Evolutionary conservation across 2,888 invertebrate genomes (phyloP), one percentile per base, ranked within the genome.

Genomic region (Malacosoma neustria): DNA sequence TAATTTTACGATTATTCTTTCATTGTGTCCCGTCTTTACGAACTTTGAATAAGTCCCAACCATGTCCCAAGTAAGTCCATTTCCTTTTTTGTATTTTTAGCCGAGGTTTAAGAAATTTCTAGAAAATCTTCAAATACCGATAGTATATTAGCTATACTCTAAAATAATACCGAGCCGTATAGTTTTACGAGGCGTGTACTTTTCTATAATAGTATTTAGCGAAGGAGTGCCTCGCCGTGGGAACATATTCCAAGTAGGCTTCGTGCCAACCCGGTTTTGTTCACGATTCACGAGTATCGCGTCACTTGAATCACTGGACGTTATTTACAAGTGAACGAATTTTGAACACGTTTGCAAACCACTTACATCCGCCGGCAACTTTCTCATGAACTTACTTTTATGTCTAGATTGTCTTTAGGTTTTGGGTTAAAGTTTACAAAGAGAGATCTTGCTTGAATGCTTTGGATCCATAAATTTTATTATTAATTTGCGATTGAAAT

Each of bases 191-290:
- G 22, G 22, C 9, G 22, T 22, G 22, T 22, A 22, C 34, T 29
- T 44, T 50, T 61, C 49, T 65, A 62, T 66, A 71, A 63, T 65
- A 54, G 54, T 54, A 67, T 58, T 51, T 54, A 42, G 39, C 40
- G 32, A 36, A 45, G 35, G 38, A 40, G 36, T 47, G 34, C 30
- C 43, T 4, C 5, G 22, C 22, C 22, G 22, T 22, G 22, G 22
- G 22, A 22, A 15, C 22, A 11, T 15, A 13, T 22, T 14, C 11
- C 35, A 22, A 34, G 13, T 22, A 22, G 22, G 22, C 22, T 22
- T 3, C 29, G 13, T 13, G 3, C 9, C 61, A 74, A 68, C 76
- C 72, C 54, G 69, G 76, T 75, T 79, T 54, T 56, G 51, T 62
- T 73, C 69, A 67, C 65, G 66, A 22, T 9, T 22, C 22, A 22